Base-by-base conservation (phyloP, 2,888 invertebrate species). In the Protophormia terraenovae region DNA sequence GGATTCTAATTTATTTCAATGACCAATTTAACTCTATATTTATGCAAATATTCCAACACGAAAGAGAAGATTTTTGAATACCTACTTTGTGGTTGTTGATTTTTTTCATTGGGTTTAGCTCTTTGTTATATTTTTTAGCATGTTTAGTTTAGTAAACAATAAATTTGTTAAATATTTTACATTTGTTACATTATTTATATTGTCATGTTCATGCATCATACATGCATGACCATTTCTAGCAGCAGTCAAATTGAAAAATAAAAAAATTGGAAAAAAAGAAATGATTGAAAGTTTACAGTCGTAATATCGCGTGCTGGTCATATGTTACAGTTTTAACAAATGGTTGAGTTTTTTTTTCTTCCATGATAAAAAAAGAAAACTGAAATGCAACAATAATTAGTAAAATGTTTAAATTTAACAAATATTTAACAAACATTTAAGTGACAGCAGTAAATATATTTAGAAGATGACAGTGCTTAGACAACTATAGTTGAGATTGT, bases 181-280 rank as follows among this genome's bases (percentile, higher is more conserved):
- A 71, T 82, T 83, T 77, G 82, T 71, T 71, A 29, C 71, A 83
- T 83, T 83, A 77, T 83, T 83, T 83, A 83, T 83, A 71, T 58
- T 77, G 76, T 83, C 82, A 83, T 83, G 82, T 77, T 72, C 76
- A 72, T 71, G 67, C 69, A 82, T 71, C 62, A 55, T 35, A 45
- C 76, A 64, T 76, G 76, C 76, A 82, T 38, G 71, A 64, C 71
- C 45, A 62, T 60, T 58, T 47, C 16, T 12, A 16, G 3, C n/a
- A 41, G 29, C 19, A 4, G n/a, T 53, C 41, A 27, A n/a, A 16
- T 0, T 41, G 27, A 53, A 38, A 27, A 7, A 14, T 24, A 22
- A 12, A 12, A 6, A 10, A 22, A 38, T 7, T 32, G 32, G 55
- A 72, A 41, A 45, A 29, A 19, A 6, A 1, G 4, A n/a, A 24